Conservation (phyloP, 2,113 vertebrate species). For the Columba janthina region DNA sequence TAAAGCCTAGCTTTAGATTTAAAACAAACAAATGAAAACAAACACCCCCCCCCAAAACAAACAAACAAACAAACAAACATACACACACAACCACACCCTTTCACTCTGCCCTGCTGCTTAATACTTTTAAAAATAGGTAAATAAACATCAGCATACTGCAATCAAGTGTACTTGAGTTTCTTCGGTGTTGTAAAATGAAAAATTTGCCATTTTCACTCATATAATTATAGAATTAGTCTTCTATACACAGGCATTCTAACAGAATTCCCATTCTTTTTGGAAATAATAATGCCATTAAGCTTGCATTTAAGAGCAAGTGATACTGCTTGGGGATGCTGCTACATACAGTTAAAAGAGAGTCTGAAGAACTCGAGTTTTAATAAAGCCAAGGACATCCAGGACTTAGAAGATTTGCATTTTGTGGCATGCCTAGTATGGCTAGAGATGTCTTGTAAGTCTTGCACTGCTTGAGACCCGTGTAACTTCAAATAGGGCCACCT, state of each 20-base stretch:
- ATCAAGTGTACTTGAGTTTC: neutral
- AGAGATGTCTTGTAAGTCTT: neutral
- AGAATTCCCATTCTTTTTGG: neutral
- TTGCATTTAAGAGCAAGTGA: neutral
- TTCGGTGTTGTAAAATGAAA: neutral
- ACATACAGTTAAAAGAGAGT: neutral
- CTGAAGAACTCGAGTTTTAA: neutral
- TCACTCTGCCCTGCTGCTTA: neutral
- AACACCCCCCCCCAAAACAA: neutral
- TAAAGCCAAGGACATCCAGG: neutral
- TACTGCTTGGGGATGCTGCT: neutral
- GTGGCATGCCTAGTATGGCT: neutral
- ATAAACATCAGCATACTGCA: neutral
- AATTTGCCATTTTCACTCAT: neutral
- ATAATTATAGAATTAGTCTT: neutral
- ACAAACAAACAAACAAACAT: too few species aligned
- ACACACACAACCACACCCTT: neutral
- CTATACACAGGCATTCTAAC: neutral
- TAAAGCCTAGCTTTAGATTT: neutral
- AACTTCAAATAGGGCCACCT: too few species aligned
- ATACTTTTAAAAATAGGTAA: neutral
- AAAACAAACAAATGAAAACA: neutral
- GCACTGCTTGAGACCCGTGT: neutral
- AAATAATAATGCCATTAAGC: neutral
- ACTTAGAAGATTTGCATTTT: neutral